Percentiles rank a stretch among this genome's conserved stretches.
phyloP scores from a whole-genome alignment of 2,888 invertebrate genomes.

The Sepioteuthis lessoniana region DNA sequence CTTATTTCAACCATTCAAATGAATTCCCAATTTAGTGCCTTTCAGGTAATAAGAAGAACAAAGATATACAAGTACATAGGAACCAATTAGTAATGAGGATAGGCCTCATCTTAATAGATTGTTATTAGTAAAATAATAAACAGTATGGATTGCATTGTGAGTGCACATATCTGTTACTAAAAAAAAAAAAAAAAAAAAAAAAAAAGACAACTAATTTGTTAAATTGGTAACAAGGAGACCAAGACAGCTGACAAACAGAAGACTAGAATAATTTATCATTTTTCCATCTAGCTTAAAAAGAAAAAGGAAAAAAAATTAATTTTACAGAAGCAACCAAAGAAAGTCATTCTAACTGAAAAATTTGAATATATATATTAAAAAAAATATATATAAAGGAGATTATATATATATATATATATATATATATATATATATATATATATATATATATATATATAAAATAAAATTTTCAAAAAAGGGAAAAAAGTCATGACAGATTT shows the following conservation, averaged over 20 bases:
- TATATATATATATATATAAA: no score
- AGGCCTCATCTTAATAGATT: background rate
- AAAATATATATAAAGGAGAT: no score
- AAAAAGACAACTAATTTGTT: background rate
- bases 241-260: background rate
- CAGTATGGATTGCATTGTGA: background rate
- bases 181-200: no score
- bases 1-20: background rate
- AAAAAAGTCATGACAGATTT: slow-evolving; percentile 46
- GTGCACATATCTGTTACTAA: background rate
- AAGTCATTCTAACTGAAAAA: background rate
- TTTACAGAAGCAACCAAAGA: slow-evolving; percentile 15
- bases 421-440: no score
- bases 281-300: background rate
- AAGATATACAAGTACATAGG: background rate
- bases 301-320: background rate
- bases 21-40: background rate
- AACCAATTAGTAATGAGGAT: background rate
- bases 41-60: background rate
- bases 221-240: slow-evolving; percentile 33
- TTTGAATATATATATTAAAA: background rate
- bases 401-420: no score
- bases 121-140: background rate
- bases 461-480: background rate
- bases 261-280: background rate